Conservation (phyloP, 2,113 vertebrate genomes). For the Strix aluco region DNA sequence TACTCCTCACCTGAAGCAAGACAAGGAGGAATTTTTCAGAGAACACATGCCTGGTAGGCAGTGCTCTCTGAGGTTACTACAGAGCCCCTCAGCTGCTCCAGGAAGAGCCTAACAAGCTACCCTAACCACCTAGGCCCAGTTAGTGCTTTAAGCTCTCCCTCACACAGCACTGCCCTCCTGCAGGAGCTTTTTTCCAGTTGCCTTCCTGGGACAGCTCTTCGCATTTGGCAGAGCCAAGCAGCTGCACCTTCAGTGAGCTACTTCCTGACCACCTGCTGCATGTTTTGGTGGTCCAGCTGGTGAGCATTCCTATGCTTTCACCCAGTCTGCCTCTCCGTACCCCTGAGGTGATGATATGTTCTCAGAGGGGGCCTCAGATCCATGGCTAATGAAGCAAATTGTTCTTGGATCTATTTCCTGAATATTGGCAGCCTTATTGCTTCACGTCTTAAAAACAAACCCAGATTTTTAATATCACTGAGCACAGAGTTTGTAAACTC, state of each 20-base stretch:
- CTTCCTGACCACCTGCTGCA: not conserved
- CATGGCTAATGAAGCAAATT: constrained; percentile 21
- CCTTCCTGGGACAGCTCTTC: not conserved
- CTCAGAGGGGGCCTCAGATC: constrained; percentile 1
- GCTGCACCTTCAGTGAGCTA: constrained; percentile 17
- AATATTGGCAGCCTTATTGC: not conserved
- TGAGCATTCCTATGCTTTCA: not conserved
- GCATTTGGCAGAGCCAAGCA: not conserved
- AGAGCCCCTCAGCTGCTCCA: not conserved
- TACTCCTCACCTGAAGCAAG: not conserved
- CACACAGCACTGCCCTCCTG: fast-evolving
- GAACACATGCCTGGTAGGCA: not conserved
- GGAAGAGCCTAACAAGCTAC: not conserved
- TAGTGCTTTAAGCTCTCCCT: not conserved
- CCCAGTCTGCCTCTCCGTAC: not conserved
- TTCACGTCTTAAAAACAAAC: not conserved
- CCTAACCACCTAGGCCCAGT: fast-evolving
- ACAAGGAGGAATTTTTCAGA: not conserved
- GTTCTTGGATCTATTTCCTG: not conserved
- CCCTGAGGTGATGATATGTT: not conserved
- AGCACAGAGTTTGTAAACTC: not conserved
- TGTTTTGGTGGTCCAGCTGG: constrained; percentile 41
- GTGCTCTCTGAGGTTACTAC: too few species aligned
- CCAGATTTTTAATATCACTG: not conserved
- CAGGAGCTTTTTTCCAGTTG: not conserved